These are phyloP conservation scores for Cartodere bifasciata DNA, from an alignment of 2,888 invertebrate species.

Conservation along the genomic window DNA sequence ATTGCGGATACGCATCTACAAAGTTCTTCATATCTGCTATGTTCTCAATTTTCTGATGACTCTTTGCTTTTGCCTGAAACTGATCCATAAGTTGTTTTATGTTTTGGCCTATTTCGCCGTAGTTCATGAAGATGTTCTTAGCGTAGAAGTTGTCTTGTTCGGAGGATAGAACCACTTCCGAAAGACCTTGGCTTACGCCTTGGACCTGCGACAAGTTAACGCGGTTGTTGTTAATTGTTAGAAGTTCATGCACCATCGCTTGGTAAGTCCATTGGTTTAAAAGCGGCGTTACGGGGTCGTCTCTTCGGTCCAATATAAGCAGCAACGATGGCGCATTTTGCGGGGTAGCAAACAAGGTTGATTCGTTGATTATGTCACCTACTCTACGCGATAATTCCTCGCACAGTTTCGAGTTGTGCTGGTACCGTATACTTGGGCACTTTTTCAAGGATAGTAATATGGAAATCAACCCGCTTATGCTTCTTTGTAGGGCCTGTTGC, in stretches of 20 bases:
- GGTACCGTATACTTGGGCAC: slow-evolving; percentile 79
- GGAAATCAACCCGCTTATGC: slow-evolving; percentile 74
- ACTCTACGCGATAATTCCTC: slow-evolving; percentile 76
- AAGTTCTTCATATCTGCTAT: slow-evolving; percentile 98
- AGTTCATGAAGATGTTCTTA: slow-evolving; percentile 88
- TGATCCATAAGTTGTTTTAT: slow-evolving; percentile 96
- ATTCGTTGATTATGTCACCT: slow-evolving; percentile 75
- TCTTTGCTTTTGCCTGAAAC: slow-evolving; percentile 80
- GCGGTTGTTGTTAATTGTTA: slow-evolving; percentile 86
- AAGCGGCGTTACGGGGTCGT: slow-evolving; percentile 92
- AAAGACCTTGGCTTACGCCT: slow-evolving; percentile 76
- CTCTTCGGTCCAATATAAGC: slow-evolving; percentile 81
- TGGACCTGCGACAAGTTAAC: slow-evolving; percentile 78
- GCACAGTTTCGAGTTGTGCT: slow-evolving; percentile 74
- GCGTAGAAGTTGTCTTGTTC: slow-evolving; percentile 97
- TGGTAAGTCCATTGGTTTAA: slow-evolving; percentile 99
- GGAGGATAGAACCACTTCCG: slow-evolving; percentile 85
- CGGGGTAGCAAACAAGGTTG: slow-evolving; percentile 76
- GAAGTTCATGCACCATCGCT: slow-evolving; percentile 97
- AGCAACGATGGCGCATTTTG: slow-evolving; percentile 65
- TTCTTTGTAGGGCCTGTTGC: slow-evolving; percentile 60
- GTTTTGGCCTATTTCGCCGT: slow-evolving; percentile 96
- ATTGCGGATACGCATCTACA: slow-evolving; percentile 95
- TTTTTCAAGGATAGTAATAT: slow-evolving; percentile 83
- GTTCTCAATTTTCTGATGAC: slow-evolving; percentile 94